Percentiles rank a stretch among this genome's conserved stretches.
Conservation (phyloP, 2,888 invertebrate genomes). For the Ecdyonurus torrentis region DNA sequence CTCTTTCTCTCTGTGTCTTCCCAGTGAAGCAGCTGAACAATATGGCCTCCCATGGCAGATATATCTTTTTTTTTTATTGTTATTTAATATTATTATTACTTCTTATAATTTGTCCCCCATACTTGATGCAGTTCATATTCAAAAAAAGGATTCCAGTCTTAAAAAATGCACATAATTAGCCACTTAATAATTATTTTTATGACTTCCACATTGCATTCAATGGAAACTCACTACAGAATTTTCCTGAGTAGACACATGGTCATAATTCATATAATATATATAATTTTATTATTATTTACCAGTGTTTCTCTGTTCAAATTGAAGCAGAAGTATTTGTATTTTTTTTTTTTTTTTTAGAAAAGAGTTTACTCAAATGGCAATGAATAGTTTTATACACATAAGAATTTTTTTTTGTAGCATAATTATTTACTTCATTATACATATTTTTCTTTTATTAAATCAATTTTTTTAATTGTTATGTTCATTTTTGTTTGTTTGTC, state of each 20-base stretch:
- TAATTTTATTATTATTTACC: constrained; percentile 3
- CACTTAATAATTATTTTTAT: constrained; percentile 3
- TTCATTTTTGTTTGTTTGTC: neutral
- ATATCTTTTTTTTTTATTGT: too few relatives aligned
- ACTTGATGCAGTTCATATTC: constrained; percentile 15
- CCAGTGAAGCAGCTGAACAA: constrained; percentile 10
- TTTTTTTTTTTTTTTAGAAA: too few relatives aligned
- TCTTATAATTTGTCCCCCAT: constrained; percentile 14
- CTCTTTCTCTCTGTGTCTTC: constrained; percentile 11
- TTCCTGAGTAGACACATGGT: constrained; percentile 16
- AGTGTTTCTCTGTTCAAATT: constrained; percentile 11
- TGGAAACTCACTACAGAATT: constrained; percentile 15
- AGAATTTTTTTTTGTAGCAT: constrained; percentile 4
- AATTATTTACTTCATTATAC: too few relatives aligned
- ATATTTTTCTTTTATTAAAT: too few relatives aligned
- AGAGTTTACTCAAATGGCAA: constrained; percentile 14
- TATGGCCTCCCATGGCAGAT: constrained; percentile 10
- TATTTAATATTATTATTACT: too few relatives aligned
- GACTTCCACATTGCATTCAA: constrained; percentile 12
- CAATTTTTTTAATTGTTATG: too few relatives aligned
- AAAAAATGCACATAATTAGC: constrained; percentile 10
- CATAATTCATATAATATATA: constrained; percentile 12
- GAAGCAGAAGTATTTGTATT: constrained; percentile 13
- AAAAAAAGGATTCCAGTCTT: constrained; percentile 17
- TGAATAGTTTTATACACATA: constrained; percentile 4